Conservation (phyloP, 2,113 vertebrate species). For the Garra rufa region DNA sequence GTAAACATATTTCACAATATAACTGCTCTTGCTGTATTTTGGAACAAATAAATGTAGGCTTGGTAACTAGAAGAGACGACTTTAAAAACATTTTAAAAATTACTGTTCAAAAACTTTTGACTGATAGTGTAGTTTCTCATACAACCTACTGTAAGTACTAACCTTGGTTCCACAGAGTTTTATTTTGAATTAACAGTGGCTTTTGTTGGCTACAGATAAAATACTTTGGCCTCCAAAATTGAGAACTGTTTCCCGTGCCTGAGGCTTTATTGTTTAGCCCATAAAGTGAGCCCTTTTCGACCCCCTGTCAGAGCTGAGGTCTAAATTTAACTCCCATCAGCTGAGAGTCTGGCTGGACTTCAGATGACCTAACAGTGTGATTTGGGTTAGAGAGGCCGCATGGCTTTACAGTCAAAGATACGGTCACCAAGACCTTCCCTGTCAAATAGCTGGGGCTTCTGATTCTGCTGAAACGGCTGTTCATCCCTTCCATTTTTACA, state of each 20-base stretch:
- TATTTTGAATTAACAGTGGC: not conserved
- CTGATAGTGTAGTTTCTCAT: not conserved
- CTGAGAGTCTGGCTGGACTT: conserved; percentile 65
- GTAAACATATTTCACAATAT: no score
- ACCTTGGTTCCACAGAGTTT: not conserved
- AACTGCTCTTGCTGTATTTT: no score
- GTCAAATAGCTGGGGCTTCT: conserved; percentile 31
- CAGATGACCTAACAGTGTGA: conserved; percentile 58
- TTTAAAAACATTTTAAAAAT: no score
- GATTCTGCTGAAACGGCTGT: conserved; percentile 18
- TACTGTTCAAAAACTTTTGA: no score
- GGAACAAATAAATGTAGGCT: no score
- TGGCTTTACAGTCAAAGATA: conserved; percentile 28
- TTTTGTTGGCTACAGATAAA: conserved; percentile 24
- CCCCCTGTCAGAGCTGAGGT: conserved; percentile 3
- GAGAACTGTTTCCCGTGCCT: conserved; percentile 32
- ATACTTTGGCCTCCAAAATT: not conserved
- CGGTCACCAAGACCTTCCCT: not conserved
- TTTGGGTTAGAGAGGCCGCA: conserved; percentile 45
- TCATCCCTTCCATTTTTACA: not conserved
- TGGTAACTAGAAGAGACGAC: no score
- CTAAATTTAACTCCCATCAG: conserved; percentile 58
- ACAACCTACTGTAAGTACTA: not conserved
- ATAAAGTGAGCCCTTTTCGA: conserved; percentile 29
- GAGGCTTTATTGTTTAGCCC: conserved; percentile 39